Percentiles rank a stretch among this genome's conserved stretches.
Conservation (phyloP, 2,113 vertebrate genomes). For the Xenus cinereus region DNA sequence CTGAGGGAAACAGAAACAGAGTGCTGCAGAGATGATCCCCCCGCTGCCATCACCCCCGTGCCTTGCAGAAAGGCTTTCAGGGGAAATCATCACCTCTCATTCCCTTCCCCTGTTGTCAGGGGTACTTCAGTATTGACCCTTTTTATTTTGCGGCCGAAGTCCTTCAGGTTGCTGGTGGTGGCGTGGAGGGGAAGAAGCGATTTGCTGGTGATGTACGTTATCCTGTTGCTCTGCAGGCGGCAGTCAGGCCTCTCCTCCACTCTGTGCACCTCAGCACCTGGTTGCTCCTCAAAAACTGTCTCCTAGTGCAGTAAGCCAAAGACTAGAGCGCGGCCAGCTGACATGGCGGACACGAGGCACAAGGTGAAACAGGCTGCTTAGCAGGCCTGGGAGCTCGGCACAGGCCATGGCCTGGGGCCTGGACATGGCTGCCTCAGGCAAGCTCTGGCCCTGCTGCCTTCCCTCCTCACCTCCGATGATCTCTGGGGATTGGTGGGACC, state of each 20-base stretch:
- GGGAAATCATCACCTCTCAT: not conserved
- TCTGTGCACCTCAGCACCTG: accelerated
- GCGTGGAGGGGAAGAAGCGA: accelerated
- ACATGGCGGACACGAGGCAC: accelerated
- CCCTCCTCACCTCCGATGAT: accelerated
- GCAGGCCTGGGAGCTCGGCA: accelerated
- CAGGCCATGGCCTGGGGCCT: accelerated
- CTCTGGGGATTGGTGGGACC: accelerated
- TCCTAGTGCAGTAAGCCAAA: not conserved
- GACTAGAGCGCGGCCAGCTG: not conserved
- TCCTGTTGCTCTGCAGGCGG: accelerated
- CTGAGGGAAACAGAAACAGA: not conserved
- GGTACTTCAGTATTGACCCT: accelerated
- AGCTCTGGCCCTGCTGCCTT: not conserved
- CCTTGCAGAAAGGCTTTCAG: not conserved
- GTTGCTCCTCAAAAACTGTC: not conserved
- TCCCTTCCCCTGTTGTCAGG: not conserved
- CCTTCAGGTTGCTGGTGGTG: not conserved
- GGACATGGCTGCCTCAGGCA: not conserved
- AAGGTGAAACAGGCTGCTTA: not conserved
- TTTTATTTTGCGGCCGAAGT: not conserved
- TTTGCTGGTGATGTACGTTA: not conserved
- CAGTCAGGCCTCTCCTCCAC: not conserved
- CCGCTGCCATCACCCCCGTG: accelerated
- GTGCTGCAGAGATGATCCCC: not conserved